Conservation (phyloP, 92 coral and sea anemone genomes). For the Zoanthus solanderi region DNA sequence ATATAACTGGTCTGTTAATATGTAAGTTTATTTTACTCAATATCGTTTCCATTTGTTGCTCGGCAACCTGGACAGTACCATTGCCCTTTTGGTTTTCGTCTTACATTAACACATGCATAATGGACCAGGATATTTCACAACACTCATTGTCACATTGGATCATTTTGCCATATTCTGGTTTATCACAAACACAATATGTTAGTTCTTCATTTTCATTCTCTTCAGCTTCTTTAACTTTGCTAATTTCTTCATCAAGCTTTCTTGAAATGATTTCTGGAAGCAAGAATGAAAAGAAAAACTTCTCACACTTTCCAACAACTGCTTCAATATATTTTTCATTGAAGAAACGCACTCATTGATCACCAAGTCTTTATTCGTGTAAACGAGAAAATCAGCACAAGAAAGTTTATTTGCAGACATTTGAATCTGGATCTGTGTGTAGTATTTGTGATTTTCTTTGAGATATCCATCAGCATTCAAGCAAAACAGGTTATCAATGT, state of each 20-base stretch:
- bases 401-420: slow-evolving; percentile 36
- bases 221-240: slow-evolving; percentile 18
- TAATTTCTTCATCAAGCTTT: slow-evolving; percentile 9
- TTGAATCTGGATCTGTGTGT: slow-evolving; percentile 38
- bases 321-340: slow-evolving; percentile 19
- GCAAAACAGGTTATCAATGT: slow-evolving; percentile 22
- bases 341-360: slow-evolving; percentile 32
- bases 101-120: slow-evolving; percentile 22
- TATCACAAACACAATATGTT: slow-evolving; percentile 22
- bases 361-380: slow-evolving; percentile 31
- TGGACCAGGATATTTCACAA: slow-evolving; percentile 23
- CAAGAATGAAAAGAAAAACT: slow-evolving; percentile 23
- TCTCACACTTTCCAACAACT: slow-evolving; percentile 23
- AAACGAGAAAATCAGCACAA: slow-evolving; percentile 20
- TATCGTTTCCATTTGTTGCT: slow-evolving; percentile 18
- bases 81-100: slow-evolving; percentile 18
- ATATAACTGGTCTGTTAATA: slow-evolving; percentile 8
- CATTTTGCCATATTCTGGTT: slow-evolving; percentile 18
- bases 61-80: slow-evolving; percentile 25
- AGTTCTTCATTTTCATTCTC: neutral
- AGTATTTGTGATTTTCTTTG: slow-evolving; percentile 43
- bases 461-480: slow-evolving; percentile 25
- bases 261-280: slow-evolving; percentile 17
- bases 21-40: slow-evolving; percentile 14
- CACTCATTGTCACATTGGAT: slow-evolving; percentile 20